Base-by-base conservation (phyloP, 2,113 vertebrate genomes). In the Microtus montanus region DNA sequence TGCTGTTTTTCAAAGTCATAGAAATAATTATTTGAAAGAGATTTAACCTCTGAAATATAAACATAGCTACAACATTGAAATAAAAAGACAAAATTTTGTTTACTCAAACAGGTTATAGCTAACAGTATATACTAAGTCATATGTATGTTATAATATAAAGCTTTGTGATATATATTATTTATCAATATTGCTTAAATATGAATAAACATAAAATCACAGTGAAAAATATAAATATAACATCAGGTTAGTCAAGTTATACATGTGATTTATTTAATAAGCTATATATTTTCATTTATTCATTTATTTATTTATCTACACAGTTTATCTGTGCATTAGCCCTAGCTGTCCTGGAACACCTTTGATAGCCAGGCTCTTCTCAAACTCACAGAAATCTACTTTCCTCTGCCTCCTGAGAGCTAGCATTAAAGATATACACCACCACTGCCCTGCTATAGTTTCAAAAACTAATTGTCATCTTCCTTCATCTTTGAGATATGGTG, bases 131-230 rank as follows among this genome's bases (percentile, higher is more conserved):
- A 7, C 5, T 91, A 83, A 38, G 20, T 68, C 3, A 92, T 61
- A 70, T 75, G 5, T 73, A 26, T 70, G 12, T 75, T 20, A 20
- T 89, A 63, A 73, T 79, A 78, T 58, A 88, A 85, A 74, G 11
- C 30, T 71, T 77, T 78, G 15, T 77, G 41, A 49, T 24, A 87
- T 49, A 83, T 70, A 82, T 2, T 68, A 7, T 63, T 7, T 92
- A 63, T 66, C 78, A 95, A 88, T 38, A 54, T 91, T 87, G 1
- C 82, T 92, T 84, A 89, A 87, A 89, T 71, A n/a, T 38, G 80
- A 87, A 63, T 35, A 84, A 41, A 91, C 6, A 86, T 87, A 15
- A 12, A 58, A 24, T 7, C 38, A 77, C 33, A 63, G 7, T 85
- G 28, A 78, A 88, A 2, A 80, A 93, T 41, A 68, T 35, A 41